Percentiles rank a stretch among this genome's conserved stretches.
Conservation (phyloP, 2,113 vertebrate species). For the Apodemus sylvaticus region DNA sequence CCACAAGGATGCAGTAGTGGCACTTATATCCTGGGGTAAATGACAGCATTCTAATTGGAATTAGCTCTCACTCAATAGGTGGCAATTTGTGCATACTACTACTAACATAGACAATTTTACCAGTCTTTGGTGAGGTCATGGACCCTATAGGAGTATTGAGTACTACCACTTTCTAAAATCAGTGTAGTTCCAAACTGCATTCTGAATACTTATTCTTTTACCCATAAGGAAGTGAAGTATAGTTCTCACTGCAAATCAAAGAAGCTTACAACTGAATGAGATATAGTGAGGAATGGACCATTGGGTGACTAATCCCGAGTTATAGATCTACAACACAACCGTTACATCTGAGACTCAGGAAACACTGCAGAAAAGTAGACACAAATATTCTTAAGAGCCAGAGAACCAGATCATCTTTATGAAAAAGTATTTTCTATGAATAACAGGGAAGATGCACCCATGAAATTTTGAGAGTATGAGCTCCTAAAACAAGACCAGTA, state of each 20-base stretch:
- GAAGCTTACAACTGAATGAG: not conserved
- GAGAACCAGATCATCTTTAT: not conserved
- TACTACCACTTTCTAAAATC: not conserved
- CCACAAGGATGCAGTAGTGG: not conserved
- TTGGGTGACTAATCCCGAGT: not conserved
- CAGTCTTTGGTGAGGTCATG: not conserved
- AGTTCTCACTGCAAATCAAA: not conserved
- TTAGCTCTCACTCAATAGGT: not conserved
- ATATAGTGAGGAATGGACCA: not conserved
- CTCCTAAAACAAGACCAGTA: not conserved
- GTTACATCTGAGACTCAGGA: not conserved
- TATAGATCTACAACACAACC: not conserved
- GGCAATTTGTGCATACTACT: not conserved
- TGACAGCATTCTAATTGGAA: not conserved
- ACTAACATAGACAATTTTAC: not conserved
- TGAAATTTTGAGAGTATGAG: not conserved
- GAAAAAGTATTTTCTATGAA: not conserved
- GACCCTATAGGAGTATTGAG: not conserved
- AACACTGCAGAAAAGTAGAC: no score
- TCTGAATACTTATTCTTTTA: not conserved
- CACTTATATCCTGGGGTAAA: not conserved
- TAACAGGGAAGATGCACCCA: not conserved
- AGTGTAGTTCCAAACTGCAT: not conserved
- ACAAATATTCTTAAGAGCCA: not conserved
- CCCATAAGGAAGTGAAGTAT: not conserved